These are phyloP conservation scores for Scaptomyza tumidula DNA, from an alignment of 2,888 invertebrate species.

Conservation along the genomic window DNA sequence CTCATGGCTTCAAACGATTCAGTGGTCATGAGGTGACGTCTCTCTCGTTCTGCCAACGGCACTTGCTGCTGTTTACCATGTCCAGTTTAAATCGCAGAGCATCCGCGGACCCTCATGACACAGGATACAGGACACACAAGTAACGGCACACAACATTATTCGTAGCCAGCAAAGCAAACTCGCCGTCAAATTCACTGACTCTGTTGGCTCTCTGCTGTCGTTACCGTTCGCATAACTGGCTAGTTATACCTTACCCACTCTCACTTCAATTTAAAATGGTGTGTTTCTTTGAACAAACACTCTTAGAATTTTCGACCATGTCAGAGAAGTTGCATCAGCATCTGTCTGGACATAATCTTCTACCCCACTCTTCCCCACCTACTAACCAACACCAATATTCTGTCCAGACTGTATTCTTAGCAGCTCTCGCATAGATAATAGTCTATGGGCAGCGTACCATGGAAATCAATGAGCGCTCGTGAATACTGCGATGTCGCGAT, in stretches of 20 bases:
- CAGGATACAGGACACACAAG: constrained; percentile 6
- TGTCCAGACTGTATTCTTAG: too few species aligned
- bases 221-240: constrained; percentile 11
- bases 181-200: constrained; percentile 38
- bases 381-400: not conserved
- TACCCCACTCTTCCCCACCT: not conserved
- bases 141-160: constrained; percentile 29
- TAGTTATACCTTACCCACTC: constrained; percentile 10
- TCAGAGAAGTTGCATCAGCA: constrained; percentile 53
- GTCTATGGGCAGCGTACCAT: not conserved
- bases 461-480: not conserved
- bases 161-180: constrained; percentile 47
- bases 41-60: constrained; percentile 38
- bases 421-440: too few species aligned
- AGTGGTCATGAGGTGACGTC: constrained; percentile 46
- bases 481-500: not conserved
- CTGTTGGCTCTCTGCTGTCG: constrained; percentile 31
- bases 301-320: constrained; percentile 52
- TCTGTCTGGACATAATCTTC: constrained; percentile 40
- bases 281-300: constrained; percentile 63
- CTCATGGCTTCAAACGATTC: constrained; percentile 40
- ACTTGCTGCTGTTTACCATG: constrained; percentile 62
- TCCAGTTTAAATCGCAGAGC: constrained; percentile 62
- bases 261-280: constrained; percentile 13
- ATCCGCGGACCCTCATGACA: constrained; percentile 39